These are phyloP conservation scores for Martes martes DNA, from an alignment of 2,113 vertebrate genomes.

Conservation along the genomic window DNA sequence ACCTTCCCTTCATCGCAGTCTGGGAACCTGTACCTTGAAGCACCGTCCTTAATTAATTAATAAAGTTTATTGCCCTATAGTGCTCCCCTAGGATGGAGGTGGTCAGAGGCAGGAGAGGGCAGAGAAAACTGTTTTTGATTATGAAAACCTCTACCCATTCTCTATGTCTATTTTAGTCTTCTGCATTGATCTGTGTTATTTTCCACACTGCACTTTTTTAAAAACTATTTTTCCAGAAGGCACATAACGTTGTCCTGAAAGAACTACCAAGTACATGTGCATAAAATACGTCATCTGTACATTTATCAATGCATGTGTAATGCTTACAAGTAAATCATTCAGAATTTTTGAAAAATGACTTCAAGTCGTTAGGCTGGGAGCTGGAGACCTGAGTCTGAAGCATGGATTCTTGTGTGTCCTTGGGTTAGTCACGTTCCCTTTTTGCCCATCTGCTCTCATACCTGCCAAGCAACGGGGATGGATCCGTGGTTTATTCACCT, in stretches of 20 bases:
- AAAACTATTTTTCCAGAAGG: constrained; percentile 29
- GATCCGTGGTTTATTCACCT: background rate
- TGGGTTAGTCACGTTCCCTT: background rate
- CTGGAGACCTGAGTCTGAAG: background rate
- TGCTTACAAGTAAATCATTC: background rate
- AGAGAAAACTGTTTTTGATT: background rate
- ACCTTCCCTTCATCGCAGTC: background rate
- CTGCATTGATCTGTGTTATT: background rate
- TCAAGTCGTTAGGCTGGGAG: background rate
- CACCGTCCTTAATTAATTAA: background rate
- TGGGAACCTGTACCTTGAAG: background rate
- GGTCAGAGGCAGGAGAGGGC: background rate
- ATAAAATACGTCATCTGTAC: background rate
- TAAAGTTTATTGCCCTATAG: background rate
- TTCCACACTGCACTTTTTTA: background rate
- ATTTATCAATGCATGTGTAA: background rate
- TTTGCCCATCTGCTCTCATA: background rate
- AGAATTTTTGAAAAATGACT: background rate
- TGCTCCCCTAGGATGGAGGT: background rate
- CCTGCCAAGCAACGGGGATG: background rate
- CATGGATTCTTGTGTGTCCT: background rate
- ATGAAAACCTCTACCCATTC: background rate
- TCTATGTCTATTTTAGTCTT: background rate
- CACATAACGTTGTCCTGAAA: background rate
- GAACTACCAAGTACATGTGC: background rate